Percentiles rank a stretch among this genome's conserved stretches.
phyloP scores from a whole-genome alignment of 2,797 vertebrate species.

The Crocidura indochinensis region DNA sequence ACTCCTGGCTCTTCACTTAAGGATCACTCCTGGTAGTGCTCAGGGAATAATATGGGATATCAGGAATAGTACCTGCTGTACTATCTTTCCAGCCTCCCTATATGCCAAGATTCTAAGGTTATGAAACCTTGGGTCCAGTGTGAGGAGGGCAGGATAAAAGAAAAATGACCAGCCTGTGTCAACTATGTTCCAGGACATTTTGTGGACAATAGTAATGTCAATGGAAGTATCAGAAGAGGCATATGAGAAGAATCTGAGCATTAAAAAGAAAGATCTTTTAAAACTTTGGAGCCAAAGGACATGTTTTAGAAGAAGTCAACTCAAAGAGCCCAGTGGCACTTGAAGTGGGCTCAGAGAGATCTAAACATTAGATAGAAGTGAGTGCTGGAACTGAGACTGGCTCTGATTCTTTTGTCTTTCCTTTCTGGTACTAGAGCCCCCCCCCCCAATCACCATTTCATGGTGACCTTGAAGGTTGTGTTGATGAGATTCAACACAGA shows the following conservation, averaged over 20 bases:
- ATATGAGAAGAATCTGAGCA: background rate
- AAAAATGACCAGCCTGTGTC: background rate
- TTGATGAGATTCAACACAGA: background rate
- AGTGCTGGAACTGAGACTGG: background rate
- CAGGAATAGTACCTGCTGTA: too few species aligned
- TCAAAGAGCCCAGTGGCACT: background rate
- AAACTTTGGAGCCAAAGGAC: background rate
- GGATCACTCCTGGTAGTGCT: too few species aligned
- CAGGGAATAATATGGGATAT: too few species aligned
- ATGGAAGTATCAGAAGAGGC: background rate
- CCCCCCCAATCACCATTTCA: too few species aligned
- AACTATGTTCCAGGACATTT: background rate
- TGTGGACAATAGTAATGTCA: background rate
- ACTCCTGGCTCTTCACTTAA: too few species aligned
- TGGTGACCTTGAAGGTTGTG: too few species aligned
- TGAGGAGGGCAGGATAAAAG: too few species aligned
- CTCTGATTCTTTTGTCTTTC: background rate
- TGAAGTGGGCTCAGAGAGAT: background rate
- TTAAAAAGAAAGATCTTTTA: constrained; percentile 5
- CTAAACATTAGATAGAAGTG: background rate
- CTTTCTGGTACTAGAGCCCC: too few species aligned
- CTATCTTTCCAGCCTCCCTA: too few species aligned
- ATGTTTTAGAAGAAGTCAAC: background rate
- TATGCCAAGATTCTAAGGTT: background rate
- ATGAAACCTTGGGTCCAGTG: background rate